Base-by-base conservation (phyloP, 2,113 vertebrate genomes). In the Cygnus buccinator region DNA sequence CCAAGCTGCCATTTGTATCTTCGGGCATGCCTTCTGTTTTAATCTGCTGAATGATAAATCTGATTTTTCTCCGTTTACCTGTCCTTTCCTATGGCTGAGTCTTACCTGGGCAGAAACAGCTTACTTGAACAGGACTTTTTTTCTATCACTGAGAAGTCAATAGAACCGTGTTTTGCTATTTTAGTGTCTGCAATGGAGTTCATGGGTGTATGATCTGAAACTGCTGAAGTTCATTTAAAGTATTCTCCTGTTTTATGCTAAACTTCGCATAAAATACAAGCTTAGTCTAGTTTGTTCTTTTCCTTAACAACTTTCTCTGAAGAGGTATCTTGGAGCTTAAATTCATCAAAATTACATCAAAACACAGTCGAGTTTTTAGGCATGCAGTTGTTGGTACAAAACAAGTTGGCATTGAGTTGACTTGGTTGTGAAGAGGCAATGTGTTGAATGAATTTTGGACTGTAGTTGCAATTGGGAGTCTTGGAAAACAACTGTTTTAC, bases 1-100 rank as follows among this genome's bases (percentile, higher is more conserved):
- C 94, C 95, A 61, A 98, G 97, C 79, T 98, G 98, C 61, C 97
- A 97, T 14, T 97, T 98, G 91, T 98, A 98, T 92, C 97, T 98
- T 44, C 97, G 98, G 98, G 98, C 99, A 68, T 70, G 88, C 37
- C 84, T 95, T 88, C 68, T 76, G 8, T 72, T 87, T 89, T 93
- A 31, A 25, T 33, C 11, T 78, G 65, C 6, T 25, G 13, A 46
- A 20, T 72, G 39, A 37, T 35, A 16, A 8, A 11, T 26, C 4
- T 62, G n/a, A 37, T 77, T 84, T 15, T 58, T 12, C 14, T 12
- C 31, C 5, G 3, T 82, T 79, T 74, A 43, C 18, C 18, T 67
- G 14, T 23, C 28, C 23, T 93, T 4, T 28, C 6, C 9, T 66
- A 9, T 39, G 76, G 39, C 29, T 59, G 33, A 55, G n/a, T 62